These are phyloP conservation scores for Drosophila neutralis DNA, from an alignment of 2,888 invertebrate genomes.

Conservation along the genomic window DNA sequence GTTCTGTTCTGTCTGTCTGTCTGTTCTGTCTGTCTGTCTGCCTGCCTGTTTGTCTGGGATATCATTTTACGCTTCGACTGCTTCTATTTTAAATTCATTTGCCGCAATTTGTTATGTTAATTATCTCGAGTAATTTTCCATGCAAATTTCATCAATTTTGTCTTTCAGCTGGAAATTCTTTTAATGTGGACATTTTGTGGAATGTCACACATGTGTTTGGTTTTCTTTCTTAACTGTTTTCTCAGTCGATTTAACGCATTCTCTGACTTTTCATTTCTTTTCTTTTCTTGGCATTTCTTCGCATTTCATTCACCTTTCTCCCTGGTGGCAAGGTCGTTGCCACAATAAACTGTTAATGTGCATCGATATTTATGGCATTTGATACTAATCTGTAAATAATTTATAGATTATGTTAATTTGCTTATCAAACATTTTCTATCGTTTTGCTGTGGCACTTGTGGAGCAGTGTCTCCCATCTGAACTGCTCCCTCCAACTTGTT, in stretches of 20 bases:
- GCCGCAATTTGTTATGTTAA: slow-evolving; percentile 53
- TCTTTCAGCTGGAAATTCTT: slow-evolving; percentile 15
- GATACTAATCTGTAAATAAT: slow-evolving; percentile 32
- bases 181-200: neutral
- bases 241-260: neutral
- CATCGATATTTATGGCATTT: slow-evolving; percentile 7
- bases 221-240: slow-evolving; percentile 22
- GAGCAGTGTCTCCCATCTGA: slow-evolving; percentile 25
- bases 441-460: slow-evolving; percentile 28
- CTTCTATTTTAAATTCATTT: slow-evolving; percentile 39
- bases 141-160: slow-evolving; percentile 35
- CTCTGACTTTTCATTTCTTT: slow-evolving; percentile 8
- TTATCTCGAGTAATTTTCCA: slow-evolving; percentile 43
- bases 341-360: slow-evolving; percentile 35
- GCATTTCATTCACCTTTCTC: slow-evolving; percentile 37
- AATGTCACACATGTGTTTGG: slow-evolving; percentile 5
- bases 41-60: neutral
- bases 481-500: neutral
- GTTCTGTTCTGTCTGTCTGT: neutral
- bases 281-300: neutral
- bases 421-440: slow-evolving; percentile 26
- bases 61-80: slow-evolving; percentile 55
- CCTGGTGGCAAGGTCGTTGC: slow-evolving; percentile 43
- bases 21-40: neutral
- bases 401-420: slow-evolving; percentile 53